These are phyloP conservation scores for Himalopsyche tibetana DNA, from an alignment of 2,888 invertebrate species.

Conservation along the genomic window DNA sequence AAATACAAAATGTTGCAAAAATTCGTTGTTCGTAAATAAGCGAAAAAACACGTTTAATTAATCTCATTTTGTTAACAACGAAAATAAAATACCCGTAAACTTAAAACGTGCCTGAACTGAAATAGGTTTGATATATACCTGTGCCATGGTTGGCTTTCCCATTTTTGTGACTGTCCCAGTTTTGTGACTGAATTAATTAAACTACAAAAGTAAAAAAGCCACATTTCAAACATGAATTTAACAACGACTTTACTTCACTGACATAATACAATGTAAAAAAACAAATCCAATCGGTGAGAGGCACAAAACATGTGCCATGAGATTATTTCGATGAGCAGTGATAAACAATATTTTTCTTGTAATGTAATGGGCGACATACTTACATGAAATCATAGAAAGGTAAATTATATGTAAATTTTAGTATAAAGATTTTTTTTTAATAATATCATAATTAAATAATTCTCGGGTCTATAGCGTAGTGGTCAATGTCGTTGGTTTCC, in stretches of 20 bases:
- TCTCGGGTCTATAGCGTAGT: no score
- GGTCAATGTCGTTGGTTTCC: no score
- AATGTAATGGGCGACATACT: neutral
- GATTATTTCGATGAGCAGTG: neutral
- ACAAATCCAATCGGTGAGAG: neutral
- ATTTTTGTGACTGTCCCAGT: conserved; percentile 24
- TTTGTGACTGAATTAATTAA: neutral
- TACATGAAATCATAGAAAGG: neutral
- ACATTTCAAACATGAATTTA: neutral
- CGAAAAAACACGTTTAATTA: no score
- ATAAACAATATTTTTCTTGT: neutral
- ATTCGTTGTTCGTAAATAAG: no score
- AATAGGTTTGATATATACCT: no score
- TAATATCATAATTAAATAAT: no score
- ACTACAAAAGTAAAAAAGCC: neutral
- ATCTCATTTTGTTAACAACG: no score
- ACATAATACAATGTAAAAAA: neutral
- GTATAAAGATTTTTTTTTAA: no score
- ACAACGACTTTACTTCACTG: neutral
- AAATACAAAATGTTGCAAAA: no score
- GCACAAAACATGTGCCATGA: neutral
- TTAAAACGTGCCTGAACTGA: no score
- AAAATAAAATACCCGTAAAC: no score
- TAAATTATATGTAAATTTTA: no score
- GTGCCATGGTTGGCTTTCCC: neutral